phyloP scores from a whole-genome alignment of 2,888 invertebrate genomes.

The Enchytraeus crypticus region DNA sequence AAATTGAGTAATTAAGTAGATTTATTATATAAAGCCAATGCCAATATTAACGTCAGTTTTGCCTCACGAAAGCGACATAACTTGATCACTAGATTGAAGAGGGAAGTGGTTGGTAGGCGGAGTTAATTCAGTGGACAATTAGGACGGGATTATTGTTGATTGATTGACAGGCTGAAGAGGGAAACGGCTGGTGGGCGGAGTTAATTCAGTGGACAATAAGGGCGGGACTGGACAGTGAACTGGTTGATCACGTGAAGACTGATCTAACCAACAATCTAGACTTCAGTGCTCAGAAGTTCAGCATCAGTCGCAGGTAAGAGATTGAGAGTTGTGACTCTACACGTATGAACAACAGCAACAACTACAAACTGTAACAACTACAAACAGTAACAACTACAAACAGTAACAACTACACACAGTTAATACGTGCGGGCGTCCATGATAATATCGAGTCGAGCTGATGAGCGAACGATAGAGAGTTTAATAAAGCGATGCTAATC shows the following conservation, averaged over 20 bases:
- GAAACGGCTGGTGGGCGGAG: slow-evolving; percentile 46
- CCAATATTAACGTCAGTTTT: too few relatives aligned
- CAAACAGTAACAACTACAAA: too few relatives aligned
- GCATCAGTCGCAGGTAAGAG: neutral
- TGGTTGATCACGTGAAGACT: slow-evolving; percentile 38
- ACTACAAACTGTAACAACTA: neutral
- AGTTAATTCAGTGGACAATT: slow-evolving; percentile 33
- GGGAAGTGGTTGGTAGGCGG: slow-evolving; percentile 48
- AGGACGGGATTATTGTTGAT: slow-evolving; percentile 28
- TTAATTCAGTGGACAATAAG: slow-evolving; percentile 32
- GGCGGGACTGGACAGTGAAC: slow-evolving; percentile 30
- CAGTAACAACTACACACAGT: too few relatives aligned
- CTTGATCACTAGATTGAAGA: too few relatives aligned
- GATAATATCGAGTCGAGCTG: too few relatives aligned
- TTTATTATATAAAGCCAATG: too few relatives aligned
- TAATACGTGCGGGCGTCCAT: too few relatives aligned
- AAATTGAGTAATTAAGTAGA: too few relatives aligned
- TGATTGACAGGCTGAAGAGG: too few relatives aligned
- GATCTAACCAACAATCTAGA: slow-evolving; percentile 29
- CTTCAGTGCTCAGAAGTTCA: neutral
- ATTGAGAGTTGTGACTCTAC: neutral
- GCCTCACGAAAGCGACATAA: too few relatives aligned
- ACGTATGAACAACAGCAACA: neutral
- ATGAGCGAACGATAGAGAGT: too few relatives aligned
- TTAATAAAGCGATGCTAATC: too few relatives aligned